These are phyloP conservation scores for Nemurella pictetii DNA, from an alignment of 2,888 invertebrate species.

Conservation along the genomic window DNA sequence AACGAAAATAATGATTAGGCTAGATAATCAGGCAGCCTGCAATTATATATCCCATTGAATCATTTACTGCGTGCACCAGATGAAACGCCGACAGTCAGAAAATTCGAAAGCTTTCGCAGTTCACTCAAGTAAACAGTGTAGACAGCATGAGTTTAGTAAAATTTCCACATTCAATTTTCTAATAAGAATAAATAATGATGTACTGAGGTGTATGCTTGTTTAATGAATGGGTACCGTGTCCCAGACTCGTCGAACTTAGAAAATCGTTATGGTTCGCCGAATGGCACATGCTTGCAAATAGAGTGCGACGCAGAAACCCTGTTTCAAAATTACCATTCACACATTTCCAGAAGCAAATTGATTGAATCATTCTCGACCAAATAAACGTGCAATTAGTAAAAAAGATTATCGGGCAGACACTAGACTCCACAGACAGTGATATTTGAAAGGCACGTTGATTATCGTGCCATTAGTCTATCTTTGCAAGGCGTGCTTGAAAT, in stretches of 20 bases:
- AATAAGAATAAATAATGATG: not conserved
- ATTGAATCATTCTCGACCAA: not conserved
- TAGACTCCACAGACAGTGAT: not conserved
- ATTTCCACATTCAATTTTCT: not conserved
- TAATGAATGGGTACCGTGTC: not conserved
- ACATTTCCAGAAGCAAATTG: not conserved
- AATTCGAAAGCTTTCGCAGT: not conserved
- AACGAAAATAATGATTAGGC: not conserved
- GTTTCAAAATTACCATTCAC: too few relatives aligned
- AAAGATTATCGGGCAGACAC: not conserved
- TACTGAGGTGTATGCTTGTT: not conserved
- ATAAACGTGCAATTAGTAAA: not conserved
- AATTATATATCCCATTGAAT: not conserved
- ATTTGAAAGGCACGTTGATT: not conserved
- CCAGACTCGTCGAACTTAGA: not conserved
- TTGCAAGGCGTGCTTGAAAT: not conserved
- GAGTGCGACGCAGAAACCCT: too few relatives aligned
- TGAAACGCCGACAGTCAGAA: not conserved
- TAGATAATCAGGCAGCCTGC: not conserved
- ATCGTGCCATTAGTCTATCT: not conserved
- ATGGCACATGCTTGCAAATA: not conserved
- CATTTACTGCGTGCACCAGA: not conserved
- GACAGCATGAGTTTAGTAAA: not conserved
- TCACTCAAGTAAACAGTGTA: not conserved
- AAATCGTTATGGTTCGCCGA: too few relatives aligned